Evolutionary conservation across 2,888 invertebrate species (phyloP), one percentile per base, ranked within the genome.

Genomic region (Drosophila picticornis): DNA sequence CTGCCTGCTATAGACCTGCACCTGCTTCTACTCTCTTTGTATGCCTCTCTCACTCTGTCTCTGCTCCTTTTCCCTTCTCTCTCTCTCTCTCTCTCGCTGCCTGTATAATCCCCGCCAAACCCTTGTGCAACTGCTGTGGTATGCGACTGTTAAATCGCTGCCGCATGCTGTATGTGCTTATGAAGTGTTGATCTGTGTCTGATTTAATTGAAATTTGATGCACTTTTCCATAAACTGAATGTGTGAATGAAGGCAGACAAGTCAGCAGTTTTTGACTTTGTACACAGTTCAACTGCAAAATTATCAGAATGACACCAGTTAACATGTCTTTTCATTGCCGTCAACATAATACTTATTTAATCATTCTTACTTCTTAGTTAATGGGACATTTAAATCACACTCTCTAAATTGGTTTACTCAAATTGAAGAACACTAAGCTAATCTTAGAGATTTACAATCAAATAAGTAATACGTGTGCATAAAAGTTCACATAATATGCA

Each of bases 121-220:
- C 46, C 38, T 58, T 51, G 46, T 32, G 48, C 32, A 46, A 38
- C 38, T 57, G 22, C 34, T 65, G 16, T 51, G 50, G 57, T 48
- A 29, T 31, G 38, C 60, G 61, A 59, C 65, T 59, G 43, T 63
- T 77, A 62, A 63, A 22, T 69, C 59, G 13, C 29, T 62, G 29
- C 43, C 40, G 22, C 48, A 34, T 65, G 56, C 32, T 36, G 4
- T 48, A 31, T 40, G 38, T 75, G 77, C 75, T 79, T 79, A 80
- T 89, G 82, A 87, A 84, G 88, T 84, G 85, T 80, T 82, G 85
- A 88, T 88, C 80, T 84, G 86, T 87, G 72, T 80, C 82, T 65
- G 72, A 85, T 87, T 82, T 90, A 84, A 90, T 90, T 90, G 85
- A 76, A 77, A 77, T 82, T 80, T 90, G 77, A 84, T 85, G 82